Conservation (phyloP, 2,888 invertebrate genomes). For the Andrena dorsata region DNA sequence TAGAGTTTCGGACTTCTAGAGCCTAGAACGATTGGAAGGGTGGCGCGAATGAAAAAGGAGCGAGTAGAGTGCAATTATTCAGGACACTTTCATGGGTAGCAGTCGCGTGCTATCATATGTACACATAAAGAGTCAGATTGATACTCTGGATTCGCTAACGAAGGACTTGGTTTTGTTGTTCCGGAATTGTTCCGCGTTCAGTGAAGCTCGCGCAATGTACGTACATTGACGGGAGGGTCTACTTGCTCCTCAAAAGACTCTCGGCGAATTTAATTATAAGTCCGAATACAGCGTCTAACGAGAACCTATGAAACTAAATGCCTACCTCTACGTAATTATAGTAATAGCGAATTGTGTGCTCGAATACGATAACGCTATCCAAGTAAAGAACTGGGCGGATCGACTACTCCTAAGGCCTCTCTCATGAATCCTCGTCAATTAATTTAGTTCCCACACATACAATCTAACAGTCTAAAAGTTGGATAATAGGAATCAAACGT, state of each 20-base stretch:
- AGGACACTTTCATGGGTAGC: constrained; percentile 66
- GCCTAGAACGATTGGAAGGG: constrained; percentile 1
- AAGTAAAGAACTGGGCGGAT: constrained; percentile 83
- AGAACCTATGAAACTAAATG: constrained; percentile 80
- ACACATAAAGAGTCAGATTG: constrained; percentile 7
- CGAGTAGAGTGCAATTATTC: constrained; percentile 55
- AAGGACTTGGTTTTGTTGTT: constrained; percentile 5
- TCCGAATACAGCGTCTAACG: constrained; percentile 71
- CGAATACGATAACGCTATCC: constrained; percentile 70
- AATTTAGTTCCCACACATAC: constrained; percentile 82
- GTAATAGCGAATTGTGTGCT: constrained; percentile 72
- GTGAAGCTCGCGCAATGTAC: constrained; percentile 47
- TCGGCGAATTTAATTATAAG: constrained; percentile 68
- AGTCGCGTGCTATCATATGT: constrained; percentile 33
- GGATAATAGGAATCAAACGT: constrained; percentile 74
- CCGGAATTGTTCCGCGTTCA: constrained; percentile 17
- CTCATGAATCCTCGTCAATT: constrained; percentile 78
- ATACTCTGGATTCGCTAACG: constrained; percentile 2
- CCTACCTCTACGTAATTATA: constrained; percentile 74
- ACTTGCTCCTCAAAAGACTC: constrained; percentile 59
- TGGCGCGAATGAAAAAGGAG: constrained; percentile 30
- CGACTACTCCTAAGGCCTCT: constrained; percentile 85
- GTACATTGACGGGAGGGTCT: constrained; percentile 64
- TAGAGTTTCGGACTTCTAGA: not conserved
- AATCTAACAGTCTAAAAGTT: constrained; percentile 77